phyloP scores from a whole-genome alignment of 2,888 invertebrate species.

The Sepioteuthis lessoniana region DNA sequence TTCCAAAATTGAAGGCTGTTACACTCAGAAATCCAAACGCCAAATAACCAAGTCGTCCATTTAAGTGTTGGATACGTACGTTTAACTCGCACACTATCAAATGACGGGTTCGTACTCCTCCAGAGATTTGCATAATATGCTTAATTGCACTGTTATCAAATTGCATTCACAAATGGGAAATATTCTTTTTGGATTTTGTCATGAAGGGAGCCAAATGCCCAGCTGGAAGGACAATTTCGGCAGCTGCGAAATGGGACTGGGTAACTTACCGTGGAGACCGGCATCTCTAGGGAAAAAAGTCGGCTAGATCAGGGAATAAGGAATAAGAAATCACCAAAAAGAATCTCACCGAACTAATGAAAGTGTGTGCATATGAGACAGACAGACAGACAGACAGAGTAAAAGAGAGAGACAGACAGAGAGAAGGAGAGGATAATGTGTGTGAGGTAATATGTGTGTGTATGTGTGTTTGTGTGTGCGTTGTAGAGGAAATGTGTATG shows the following conservation, averaged over 20 bases:
- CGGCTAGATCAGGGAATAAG: not conserved
- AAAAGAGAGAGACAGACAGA: too few species aligned
- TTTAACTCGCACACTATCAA: not conserved
- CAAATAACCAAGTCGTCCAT: not conserved
- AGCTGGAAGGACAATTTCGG: not conserved
- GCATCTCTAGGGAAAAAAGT: not conserved
- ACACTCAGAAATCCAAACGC: not conserved
- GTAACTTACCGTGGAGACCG: not conserved
- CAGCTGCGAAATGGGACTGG: conserved; percentile 2
- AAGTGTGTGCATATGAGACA: too few species aligned
- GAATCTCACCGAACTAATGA: not conserved
- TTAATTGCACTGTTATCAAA: not conserved
- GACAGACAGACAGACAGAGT: too few species aligned
- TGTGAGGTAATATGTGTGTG: not conserved
- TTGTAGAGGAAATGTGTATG: not conserved
- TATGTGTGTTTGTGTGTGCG: not conserved
- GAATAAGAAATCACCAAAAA: not conserved
- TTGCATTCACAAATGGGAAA: conserved; percentile 20
- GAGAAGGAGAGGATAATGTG: too few species aligned
- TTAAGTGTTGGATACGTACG: not conserved
- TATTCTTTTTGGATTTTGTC: not conserved
- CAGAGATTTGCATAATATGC: not conserved
- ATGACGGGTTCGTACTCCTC: not conserved
- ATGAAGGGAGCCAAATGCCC: not conserved
- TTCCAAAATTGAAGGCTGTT: not conserved